A percentile compares a stretch with the other conserved stretches of the same genome.
Evolutionary conservation across 2,888 invertebrate species (phyloP).

Genomic region (Sinohyriopsis cumingii): DNA sequence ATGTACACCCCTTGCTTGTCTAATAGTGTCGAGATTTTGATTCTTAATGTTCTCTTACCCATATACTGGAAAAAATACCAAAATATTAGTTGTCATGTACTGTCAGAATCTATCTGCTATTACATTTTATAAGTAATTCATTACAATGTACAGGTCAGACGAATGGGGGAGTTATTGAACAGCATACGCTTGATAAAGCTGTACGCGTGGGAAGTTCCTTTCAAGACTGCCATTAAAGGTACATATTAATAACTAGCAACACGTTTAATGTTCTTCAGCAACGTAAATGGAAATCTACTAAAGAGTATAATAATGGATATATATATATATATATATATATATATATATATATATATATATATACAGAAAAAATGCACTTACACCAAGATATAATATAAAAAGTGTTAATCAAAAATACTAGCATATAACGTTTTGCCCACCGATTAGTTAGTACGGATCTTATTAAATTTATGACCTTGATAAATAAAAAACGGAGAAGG

Average conservation of each 20-base stretch:
- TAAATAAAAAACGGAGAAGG: no score
- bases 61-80: not conserved
- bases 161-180: conserved; percentile 49
- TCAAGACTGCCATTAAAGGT: conserved; percentile 40
- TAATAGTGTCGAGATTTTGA: not conserved
- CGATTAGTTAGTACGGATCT: no score
- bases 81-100: not conserved
- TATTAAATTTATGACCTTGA: no score
- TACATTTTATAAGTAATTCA: no score
- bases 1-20: no score
- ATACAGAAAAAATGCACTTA: no score
- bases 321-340: conserved; percentile 1
- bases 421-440: no score
- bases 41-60: not conserved
- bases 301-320: not conserved
- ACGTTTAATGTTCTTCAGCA: no score
- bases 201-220: conserved; percentile 52
- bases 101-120: not conserved
- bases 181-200: conserved; percentile 53
- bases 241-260: not conserved
- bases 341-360: not conserved
- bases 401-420: no score
- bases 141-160: conserved; percentile 29
- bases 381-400: no score
- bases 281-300: no score